Conservation (phyloP, 37 sponge, comb jelly and placozoan genomes). For the Crambe crambe region DNA sequence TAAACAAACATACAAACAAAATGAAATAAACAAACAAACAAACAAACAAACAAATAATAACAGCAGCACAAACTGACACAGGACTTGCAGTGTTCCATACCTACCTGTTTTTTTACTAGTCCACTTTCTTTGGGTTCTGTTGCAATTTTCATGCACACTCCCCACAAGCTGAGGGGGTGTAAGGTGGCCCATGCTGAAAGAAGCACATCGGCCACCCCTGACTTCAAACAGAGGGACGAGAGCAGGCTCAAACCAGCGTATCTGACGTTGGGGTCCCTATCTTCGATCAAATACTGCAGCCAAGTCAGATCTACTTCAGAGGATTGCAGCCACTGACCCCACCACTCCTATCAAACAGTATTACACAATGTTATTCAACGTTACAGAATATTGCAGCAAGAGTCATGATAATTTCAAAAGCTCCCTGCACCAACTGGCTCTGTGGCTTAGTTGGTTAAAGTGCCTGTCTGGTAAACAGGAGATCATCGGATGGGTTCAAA, state of each 20-base stretch:
- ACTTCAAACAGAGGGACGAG: constrained; percentile 22
- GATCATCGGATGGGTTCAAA: constrained; percentile 84
- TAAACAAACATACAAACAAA: no score
- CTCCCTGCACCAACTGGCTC: constrained; percentile 45
- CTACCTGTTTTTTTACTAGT: constrained; percentile 61
- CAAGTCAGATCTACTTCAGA: constrained; percentile 22
- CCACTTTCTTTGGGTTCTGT: constrained; percentile 3
- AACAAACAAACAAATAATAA: no score
- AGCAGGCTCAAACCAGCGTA: constrained; percentile 49
- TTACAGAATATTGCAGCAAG: no score
- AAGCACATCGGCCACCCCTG: constrained; percentile 1
- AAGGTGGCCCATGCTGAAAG: constrained; percentile 9
- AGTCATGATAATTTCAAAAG: no score
- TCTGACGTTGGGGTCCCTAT: constrained; percentile 56
- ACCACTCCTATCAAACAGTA: constrained; percentile 39
- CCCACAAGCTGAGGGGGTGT: constrained; percentile 56
- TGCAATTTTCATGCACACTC: constrained; percentile 35
- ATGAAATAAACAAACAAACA: no score
- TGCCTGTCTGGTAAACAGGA: constrained; percentile 92
- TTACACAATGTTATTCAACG: no score
- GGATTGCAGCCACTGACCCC: constrained; percentile 31
- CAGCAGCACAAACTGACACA: no score
- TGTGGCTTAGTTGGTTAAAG: constrained; percentile 93
- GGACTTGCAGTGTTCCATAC: no score
- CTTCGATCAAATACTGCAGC: constrained; percentile 31